Evolutionary conservation across 2,888 invertebrate species (phyloP).

Genomic region (Lacanobia oleracea): DNA sequence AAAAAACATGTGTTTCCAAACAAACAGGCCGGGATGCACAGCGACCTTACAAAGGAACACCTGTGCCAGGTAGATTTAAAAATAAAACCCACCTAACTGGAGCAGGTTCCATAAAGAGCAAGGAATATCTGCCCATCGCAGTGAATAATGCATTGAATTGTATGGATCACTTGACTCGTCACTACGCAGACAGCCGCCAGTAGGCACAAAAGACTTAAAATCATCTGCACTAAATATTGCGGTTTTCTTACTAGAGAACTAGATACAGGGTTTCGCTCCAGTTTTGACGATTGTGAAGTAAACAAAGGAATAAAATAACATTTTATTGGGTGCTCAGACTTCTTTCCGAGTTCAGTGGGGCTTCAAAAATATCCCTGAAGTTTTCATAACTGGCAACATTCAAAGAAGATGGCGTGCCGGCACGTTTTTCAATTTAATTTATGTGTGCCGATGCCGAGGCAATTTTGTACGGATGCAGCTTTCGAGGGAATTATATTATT

Average conservation of each 20-base stretch:
- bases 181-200: constrained; percentile 5
- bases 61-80: constrained; percentile 76
- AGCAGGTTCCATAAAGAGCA: constrained; percentile 66
- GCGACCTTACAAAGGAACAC: constrained; percentile 72
- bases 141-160: constrained; percentile 49
- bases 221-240: constrained; percentile 2
- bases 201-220: not conserved
- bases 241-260: constrained; percentile 24
- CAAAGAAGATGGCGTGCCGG: constrained; percentile 32
- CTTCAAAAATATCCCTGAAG: constrained; percentile 38
- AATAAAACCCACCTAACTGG: constrained; percentile 71
- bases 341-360: constrained; percentile 21
- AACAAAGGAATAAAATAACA: constrained; percentile 42
- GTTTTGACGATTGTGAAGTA: constrained; percentile 35
- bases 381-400: constrained; percentile 37
- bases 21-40: constrained; percentile 66
- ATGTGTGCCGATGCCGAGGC: constrained; percentile 6
- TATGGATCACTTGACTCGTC: constrained; percentile 28
- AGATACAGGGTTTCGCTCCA: constrained; percentile 11
- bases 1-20: constrained; percentile 61
- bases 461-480: constrained; percentile 49
- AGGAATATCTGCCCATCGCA: constrained; percentile 51
- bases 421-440: constrained; percentile 27
- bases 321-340: constrained; percentile 45
- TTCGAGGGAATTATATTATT: constrained; percentile 56